Evolutionary conservation across 53 echinoderm and acorn worm species (phyloP).

Genomic region (Temnopleurus reevesii): DNA sequence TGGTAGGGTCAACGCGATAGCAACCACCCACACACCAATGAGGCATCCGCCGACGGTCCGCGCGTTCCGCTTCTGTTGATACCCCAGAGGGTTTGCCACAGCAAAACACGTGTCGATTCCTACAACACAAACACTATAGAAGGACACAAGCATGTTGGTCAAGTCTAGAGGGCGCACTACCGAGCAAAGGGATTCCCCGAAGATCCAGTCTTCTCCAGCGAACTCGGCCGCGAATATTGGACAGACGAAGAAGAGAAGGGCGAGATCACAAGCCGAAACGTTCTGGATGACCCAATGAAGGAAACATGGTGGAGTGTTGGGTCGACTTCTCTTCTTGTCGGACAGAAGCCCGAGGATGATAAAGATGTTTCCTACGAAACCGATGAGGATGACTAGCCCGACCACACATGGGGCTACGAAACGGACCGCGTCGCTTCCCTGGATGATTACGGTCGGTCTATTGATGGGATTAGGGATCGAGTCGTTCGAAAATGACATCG

Average conservation of each 20-base stretch:
- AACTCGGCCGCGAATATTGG: slow-evolving; percentile 71
- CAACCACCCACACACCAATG: slow-evolving; percentile 39
- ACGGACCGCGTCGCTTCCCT: slow-evolving; percentile 33
- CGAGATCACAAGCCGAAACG: slow-evolving; percentile 59
- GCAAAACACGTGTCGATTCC: slow-evolving; percentile 62
- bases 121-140: slow-evolving; percentile 50
- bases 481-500: background rate
- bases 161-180: slow-evolving; percentile 62
- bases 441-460: slow-evolving; percentile 24
- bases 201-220: slow-evolving; percentile 62
- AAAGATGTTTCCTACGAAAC: slow-evolving; percentile 65
- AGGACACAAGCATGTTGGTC: slow-evolving; percentile 56
- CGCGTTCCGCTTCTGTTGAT: slow-evolving; percentile 40
- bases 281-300: slow-evolving; percentile 44
- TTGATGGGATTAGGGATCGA: background rate
- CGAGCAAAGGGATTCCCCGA: slow-evolving; percentile 57
- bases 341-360: slow-evolving; percentile 38
- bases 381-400: slow-evolving; percentile 61
- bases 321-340: background rate
- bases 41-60: background rate
- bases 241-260: slow-evolving; percentile 56
- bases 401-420: slow-evolving; percentile 70
- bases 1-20: slow-evolving; percentile 54
- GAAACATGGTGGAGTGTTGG: slow-evolving; percentile 6
- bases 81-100: slow-evolving; percentile 51